Evolutionary conservation across 2,113 vertebrate species (phyloP), one percentile per base, ranked within the genome.

Genomic region (Lepidothrix coronata): DNA sequence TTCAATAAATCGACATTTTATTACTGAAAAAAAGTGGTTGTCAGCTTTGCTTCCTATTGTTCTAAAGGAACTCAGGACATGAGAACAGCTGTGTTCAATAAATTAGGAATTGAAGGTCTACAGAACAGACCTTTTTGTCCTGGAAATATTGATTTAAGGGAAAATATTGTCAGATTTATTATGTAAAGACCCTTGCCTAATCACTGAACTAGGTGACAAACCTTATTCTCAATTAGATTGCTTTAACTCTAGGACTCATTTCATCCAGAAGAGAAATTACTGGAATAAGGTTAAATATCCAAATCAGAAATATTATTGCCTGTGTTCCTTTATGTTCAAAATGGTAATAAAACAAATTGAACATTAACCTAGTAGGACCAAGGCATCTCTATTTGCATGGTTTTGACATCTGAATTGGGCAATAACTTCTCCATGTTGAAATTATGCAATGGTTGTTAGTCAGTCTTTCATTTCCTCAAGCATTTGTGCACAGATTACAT

Each of bases 381-480:
- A 84, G 63, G 75, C 83, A 74, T 71, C 58, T 90, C 75, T 95
- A 30, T 93, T 90, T 94, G 67, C 90, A 71, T 63, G 22, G 71
- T 73, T 95, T 91, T 95, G 88, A 94, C 88, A 80, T 83, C 71
- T 86, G 91, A 93, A 93, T 96, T 90, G 88, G 67, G 91, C 92
- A 93, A 95, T 97, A 96, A 96, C 68, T 95, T 95, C 85, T 88
- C 88, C 55, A 59, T 67, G 88, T 78, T 91, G 81, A 95, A 94
- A 97, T 95, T 94, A 93, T 80, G 71, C 85, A 94, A 39, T 62
- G 59, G 67, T 66, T 83, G 75, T 95, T 93, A 94, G 75, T 81
- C 91, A 94, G 89, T 80, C 93, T 94, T 90, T 95, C 95, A 96
- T 95, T 96, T 97, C 94, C 94, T 95, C 85, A 30, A 95, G 95